phyloP scores from a whole-genome alignment of 1,140 invertebrate genomes.

The Scaptomyza montana region DNA sequence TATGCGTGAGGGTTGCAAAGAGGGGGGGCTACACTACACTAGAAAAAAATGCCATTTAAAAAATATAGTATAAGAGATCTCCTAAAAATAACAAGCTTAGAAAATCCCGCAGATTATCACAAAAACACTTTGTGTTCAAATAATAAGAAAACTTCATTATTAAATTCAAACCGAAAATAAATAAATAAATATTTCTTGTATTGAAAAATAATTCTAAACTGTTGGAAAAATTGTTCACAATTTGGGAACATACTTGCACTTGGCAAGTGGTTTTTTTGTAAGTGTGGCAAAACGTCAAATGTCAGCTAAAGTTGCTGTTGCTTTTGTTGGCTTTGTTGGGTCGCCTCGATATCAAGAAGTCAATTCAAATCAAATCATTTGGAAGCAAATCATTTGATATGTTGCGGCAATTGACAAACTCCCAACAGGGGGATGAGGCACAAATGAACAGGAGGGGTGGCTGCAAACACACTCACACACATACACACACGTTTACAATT shows the following conservation, averaged over 20 bases:
- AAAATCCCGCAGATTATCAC: no score
- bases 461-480: conserved; percentile 12
- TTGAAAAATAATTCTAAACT: no score
- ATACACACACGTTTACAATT: conserved; percentile 66
- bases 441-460: background rate
- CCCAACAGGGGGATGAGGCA: background rate
- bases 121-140: no score
- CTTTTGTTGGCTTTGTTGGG: conserved; percentile 11
- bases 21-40: background rate
- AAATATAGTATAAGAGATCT: background rate
- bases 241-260: background rate
- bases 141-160: no score
- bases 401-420: conserved; percentile 68
- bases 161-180: no score
- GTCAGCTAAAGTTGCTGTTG: conserved; percentile 19
- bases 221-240: no score
- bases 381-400: conserved; percentile 82
- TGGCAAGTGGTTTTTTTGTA: conserved; percentile 1
- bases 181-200: no score
- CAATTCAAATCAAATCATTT: conserved; percentile 83
- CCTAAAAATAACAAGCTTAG: background rate
- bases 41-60: background rate
- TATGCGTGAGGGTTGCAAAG: background rate
- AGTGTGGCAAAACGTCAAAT: conserved; percentile 9
- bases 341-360: conserved; percentile 71